Evolutionary conservation across 2,888 invertebrate genomes (phyloP), one percentile per base, ranked within the genome.

Genomic region (Cheilosia vulpina): DNA sequence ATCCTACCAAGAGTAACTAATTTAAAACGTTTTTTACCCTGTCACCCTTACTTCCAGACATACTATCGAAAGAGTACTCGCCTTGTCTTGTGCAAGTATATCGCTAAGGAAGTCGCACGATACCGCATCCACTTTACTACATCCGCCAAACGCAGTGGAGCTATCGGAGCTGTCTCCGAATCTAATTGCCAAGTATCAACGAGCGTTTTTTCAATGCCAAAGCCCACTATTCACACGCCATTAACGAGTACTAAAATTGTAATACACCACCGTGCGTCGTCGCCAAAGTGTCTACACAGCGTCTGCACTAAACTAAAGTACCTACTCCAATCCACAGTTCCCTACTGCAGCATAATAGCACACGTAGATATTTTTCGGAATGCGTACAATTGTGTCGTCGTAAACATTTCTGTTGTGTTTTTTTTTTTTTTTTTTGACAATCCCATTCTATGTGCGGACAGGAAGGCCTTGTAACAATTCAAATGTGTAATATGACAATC

Each of bases 401-500:
- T 71, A 21, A 24, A 24, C 24, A 38, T 38, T 13, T 38, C 38
- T 38, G 38, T 13, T n/a, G 13, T 24, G 11, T 41, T 31, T 75
- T 79, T 19, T 24, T 75, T 79, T 19, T 24, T 21, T 41, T 43
- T 75, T 84, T 84, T 79, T 75, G 84, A 79, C 79, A 79, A 60
- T 69, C 57, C 15, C 43, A 71, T 45, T 19, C 27, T 21, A 63
- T 52, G 47, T 52, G 21, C 50, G 21, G 52, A 65, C 80, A 66
- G 71, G 66, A 85, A 85, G 72, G 72, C 80, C 80, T 85, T 85
- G 85, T 85, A 85, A 85, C 85, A 76, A 80, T 85, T 85, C 68
- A 85, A 31, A 50, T 57, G 43, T 43, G 53, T 80, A 62, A 76
- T 80, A 58, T 47, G 13, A 13, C 60, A 76, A 80, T 80, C 58